These are phyloP conservation scores for Clarias batrachus DNA, from an alignment of 2,113 vertebrate species.

Conservation along the genomic window DNA sequence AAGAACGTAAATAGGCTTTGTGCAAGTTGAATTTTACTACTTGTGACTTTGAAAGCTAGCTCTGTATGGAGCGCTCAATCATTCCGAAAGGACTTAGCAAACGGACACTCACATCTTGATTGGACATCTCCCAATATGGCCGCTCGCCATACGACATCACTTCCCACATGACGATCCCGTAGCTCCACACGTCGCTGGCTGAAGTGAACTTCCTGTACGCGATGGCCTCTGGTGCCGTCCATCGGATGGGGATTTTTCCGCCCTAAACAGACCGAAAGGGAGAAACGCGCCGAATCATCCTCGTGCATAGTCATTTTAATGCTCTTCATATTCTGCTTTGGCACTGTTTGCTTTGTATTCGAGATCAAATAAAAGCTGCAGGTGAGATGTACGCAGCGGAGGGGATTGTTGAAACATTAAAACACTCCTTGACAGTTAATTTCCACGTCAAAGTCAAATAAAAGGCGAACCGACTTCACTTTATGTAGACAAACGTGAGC, in stretches of 20 bases:
- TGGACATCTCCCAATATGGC: constrained; percentile 80
- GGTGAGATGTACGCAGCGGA: background rate
- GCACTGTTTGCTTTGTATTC: constrained; percentile 35
- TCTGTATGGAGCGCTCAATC: background rate
- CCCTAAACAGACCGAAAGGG: constrained; percentile 61
- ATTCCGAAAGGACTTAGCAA: background rate
- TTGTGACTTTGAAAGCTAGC: background rate
- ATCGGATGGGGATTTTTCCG: constrained; percentile 77
- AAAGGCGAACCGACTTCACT: constrained; percentile 65
- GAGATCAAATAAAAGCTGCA: background rate
- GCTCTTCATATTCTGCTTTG: constrained; percentile 49
- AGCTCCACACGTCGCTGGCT: constrained; percentile 77
- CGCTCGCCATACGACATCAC: constrained; percentile 78
- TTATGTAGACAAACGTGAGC: constrained; percentile 41
- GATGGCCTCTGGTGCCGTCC: constrained; percentile 77
- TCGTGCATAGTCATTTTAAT: background rate
- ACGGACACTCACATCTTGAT: constrained; percentile 74
- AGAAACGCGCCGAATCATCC: constrained; percentile 2
- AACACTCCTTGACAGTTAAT: constrained; percentile 62
- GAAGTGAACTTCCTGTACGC: constrained; percentile 80
- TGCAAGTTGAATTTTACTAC: background rate
- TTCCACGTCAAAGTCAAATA: constrained; percentile 74
- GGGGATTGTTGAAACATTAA: constrained; percentile 65
- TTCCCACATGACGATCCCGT: constrained; percentile 80
- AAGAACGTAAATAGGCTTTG: background rate